Conservation (phyloP, 2,797 vertebrate genomes). For the Alosa sapidissima region DNA sequence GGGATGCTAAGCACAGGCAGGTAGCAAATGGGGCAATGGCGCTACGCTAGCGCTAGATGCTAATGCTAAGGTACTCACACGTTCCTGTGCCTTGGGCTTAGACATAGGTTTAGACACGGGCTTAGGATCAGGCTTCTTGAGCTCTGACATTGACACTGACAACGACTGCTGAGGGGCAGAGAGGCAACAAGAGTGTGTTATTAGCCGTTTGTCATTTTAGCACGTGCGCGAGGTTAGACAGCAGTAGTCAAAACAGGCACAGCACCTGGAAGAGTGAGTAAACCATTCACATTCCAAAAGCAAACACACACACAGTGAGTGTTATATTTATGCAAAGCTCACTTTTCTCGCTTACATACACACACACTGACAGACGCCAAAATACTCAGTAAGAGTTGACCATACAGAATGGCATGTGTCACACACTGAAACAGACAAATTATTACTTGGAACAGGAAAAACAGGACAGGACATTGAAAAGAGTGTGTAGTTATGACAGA, state of each 20-base stretch:
- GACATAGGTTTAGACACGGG: conserved; percentile 51
- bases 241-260: background rate
- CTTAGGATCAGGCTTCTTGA: conserved; percentile 77
- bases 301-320: background rate
- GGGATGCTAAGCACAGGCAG: conserved; percentile 68
- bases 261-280: background rate
- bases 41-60: conserved; percentile 47
- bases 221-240: background rate
- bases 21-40: conserved; percentile 45
- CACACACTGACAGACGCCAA: background rate
- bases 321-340: background rate
- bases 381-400: background rate
- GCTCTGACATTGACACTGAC: conserved; percentile 76
- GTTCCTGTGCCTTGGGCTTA: conserved; percentile 74
- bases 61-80: conserved; percentile 74
- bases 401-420: background rate
- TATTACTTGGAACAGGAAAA: background rate
- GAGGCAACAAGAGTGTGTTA: conserved; percentile 70
- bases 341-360: background rate
- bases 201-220: conserved; percentile 40
- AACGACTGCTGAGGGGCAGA: conserved; percentile 72
- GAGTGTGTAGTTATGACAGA: background rate
- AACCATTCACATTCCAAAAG: background rate
- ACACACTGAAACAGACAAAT: background rate
- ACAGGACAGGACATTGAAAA: conserved; percentile 5